Evolutionary conservation across 2,113 vertebrate species (phyloP).

Genomic region (Prolemur simus): DNA sequence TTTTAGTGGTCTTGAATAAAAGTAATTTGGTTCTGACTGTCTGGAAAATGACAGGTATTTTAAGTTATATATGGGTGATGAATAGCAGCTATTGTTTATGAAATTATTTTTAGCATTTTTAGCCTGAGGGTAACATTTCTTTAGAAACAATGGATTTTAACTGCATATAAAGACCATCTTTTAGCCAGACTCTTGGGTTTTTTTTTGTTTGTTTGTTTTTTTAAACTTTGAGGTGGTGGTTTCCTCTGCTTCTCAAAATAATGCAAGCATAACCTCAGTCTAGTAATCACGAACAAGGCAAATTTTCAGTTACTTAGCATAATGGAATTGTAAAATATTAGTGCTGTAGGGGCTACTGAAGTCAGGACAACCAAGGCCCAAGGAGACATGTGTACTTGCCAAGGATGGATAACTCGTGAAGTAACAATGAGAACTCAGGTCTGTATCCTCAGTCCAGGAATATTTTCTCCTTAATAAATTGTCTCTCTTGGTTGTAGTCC

Average conservation of each 20-base stretch:
- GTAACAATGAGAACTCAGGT: not conserved
- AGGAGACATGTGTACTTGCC: not conserved
- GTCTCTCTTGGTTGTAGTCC: not conserved
- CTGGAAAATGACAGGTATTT: not conserved
- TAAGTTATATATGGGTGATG: not conserved
- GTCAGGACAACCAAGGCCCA: not conserved
- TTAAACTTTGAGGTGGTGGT: not conserved
- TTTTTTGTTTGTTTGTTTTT: not conserved
- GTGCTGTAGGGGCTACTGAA: not conserved
- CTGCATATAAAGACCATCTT: not conserved
- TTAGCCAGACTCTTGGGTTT: not conserved
- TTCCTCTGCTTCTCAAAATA: not conserved
- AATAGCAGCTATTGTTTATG: not conserved
- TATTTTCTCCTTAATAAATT: not conserved
- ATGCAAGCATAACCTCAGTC: not conserved
- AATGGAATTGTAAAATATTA: not conserved
- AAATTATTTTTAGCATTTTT: not conserved
- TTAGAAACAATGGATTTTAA: not conserved
- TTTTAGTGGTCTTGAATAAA: conserved; percentile 4
- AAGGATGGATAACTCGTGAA: not conserved
- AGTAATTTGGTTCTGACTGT: not conserved
- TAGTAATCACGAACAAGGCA: not conserved
- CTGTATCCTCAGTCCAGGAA: not conserved
- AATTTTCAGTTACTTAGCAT: not conserved
- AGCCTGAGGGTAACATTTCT: not conserved